These are phyloP conservation scores for Drosophila fungiperda DNA, from an alignment of 2,888 invertebrate species.

Conservation along the genomic window DNA sequence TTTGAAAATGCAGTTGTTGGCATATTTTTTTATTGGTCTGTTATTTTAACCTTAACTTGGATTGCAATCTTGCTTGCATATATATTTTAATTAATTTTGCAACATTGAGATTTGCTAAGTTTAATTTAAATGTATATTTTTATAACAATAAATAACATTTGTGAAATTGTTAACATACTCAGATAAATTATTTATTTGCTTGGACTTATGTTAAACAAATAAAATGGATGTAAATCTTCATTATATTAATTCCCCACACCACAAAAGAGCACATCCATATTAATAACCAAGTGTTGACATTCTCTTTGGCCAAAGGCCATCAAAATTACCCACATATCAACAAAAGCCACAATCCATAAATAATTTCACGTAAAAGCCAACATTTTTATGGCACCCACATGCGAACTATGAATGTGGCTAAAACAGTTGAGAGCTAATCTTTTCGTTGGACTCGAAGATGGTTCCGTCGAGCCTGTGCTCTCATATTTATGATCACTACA, in stretches of 20 bases:
- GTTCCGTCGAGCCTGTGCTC: slow-evolving; percentile 33
- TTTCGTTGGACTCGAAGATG: slow-evolving; percentile 16
- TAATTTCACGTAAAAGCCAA: slow-evolving; percentile 17
- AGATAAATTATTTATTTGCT: neutral
- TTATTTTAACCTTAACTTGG: neutral
- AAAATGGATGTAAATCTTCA: neutral
- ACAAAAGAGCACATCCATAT: neutral
- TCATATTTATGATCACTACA: slow-evolving; percentile 76
- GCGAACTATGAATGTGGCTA: slow-evolving; percentile 10
- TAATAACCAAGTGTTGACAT: slow-evolving; percentile 28
- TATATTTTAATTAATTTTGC: neutral
- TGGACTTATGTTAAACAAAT: neutral
- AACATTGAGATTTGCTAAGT: neutral
- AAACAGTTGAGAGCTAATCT: slow-evolving; percentile 45
- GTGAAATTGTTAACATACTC: neutral
- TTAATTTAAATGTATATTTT: neutral
- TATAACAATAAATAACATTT: neutral
- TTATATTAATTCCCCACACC: neutral
- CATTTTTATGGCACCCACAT: slow-evolving; percentile 29
- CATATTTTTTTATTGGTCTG: slow-evolving; percentile 15
- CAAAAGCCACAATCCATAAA: slow-evolving; percentile 22
- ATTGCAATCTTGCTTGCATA: neutral
- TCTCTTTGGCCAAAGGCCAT: slow-evolving; percentile 19
- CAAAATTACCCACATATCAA: slow-evolving; percentile 18
- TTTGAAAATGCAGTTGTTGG: slow-evolving; percentile 20